These are phyloP conservation scores for Platycnemis pennipes DNA, from an alignment of 2,888 invertebrate species.

Conservation along the genomic window DNA sequence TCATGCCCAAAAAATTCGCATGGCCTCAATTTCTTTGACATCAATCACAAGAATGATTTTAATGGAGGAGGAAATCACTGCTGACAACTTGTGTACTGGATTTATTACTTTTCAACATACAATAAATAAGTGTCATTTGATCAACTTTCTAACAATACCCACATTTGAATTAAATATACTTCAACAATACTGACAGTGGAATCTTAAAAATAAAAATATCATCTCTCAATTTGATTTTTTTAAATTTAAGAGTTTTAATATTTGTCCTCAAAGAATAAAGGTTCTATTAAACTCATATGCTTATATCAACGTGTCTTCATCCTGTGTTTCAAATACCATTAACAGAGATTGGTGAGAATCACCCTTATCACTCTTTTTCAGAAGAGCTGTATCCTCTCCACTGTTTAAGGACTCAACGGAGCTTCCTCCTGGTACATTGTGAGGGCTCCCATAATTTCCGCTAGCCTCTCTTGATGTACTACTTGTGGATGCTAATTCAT, in stretches of 20 bases:
- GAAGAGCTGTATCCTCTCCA: slow-evolving; percentile 81
- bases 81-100: too few relatives aligned
- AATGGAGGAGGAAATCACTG: too few relatives aligned
- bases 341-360: slow-evolving; percentile 88
- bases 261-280: not conserved
- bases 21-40: too few relatives aligned
- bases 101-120: too few relatives aligned
- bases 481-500: slow-evolving; percentile 81
- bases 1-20: too few relatives aligned
- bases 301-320: slow-evolving; percentile 92
- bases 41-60: too few relatives aligned
- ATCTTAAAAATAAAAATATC: not conserved
- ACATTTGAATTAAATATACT: too few relatives aligned
- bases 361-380: slow-evolving; percentile 74
- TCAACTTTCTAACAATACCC: too few relatives aligned
- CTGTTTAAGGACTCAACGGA: slow-evolving; percentile 78
- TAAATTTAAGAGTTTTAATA: not conserved
- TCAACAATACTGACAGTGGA: too few relatives aligned
- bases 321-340: slow-evolving; percentile 89
- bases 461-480: slow-evolving; percentile 84
- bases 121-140: too few relatives aligned
- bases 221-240: not conserved
- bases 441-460: slow-evolving; percentile 83
- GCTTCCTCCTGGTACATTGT: slow-evolving; percentile 81
- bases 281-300: not conserved